Evolutionary conservation across 2,888 invertebrate species (phyloP), one percentile per base, ranked within the genome.

Genomic region (Ophion ventricosus): DNA sequence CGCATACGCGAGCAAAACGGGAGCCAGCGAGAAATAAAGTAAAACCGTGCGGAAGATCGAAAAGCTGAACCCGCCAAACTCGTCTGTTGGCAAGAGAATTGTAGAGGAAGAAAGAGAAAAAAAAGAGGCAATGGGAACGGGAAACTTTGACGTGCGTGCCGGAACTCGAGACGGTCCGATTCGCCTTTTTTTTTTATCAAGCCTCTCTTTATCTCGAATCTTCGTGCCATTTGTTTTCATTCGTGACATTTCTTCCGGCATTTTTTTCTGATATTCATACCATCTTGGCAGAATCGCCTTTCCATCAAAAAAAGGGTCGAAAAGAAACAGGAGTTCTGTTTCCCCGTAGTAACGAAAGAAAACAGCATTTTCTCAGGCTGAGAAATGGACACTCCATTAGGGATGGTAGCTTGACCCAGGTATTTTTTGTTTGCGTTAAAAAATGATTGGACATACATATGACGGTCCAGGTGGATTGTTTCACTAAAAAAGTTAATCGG

Each of bases 11-110:
- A 64, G 61, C 69, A 43, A n/a, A 67, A 35, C n/a, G 10, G 40
- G 57, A 49, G 40, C 76, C 76, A 67, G 49, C 49, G 49, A 66
- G 67, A 59, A 25, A 67, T 26, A 56, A 64, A 75, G 66, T 25
- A 63, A 69, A 40, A 64, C 17, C 20, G 49, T 72, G 59, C 59
- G 77, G 57, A 57, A 63, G 77, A 76, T 64, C 56, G 67, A 43
- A 70, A 76, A 49, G 59, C 61, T 66, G 59, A 75, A 80, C 76
- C 69, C 74, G 83, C 83, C 82, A 85, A 85, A 85, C 82, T 80
- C 76, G 85, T 82, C 75, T 43, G 40, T 76, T 61, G 17, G 40
- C 70, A 56, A 20, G 70, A 73, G 80, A 43, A 80, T 63, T 69
- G 64, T 57, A n/a, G 63, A 25, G 23, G 14, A 63, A 23, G 67